Conservation (phyloP, 2,888 invertebrate genomes). For the Caenorhabditis virilis region DNA sequence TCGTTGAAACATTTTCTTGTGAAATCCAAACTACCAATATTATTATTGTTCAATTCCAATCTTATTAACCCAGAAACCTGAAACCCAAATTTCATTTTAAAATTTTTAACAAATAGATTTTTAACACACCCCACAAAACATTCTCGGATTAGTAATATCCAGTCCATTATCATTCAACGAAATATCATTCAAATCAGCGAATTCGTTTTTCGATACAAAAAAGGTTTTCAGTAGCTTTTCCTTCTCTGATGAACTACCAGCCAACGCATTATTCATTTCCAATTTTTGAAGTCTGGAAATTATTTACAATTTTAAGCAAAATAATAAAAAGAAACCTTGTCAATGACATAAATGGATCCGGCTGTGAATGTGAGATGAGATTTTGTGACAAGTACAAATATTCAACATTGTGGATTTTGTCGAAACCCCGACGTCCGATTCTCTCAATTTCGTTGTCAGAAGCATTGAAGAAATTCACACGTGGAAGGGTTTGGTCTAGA, state of each 20-base stretch:
- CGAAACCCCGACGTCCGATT: slow-evolving; percentile 47
- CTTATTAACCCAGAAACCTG: slow-evolving; percentile 42
- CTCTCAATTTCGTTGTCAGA: slow-evolving; percentile 43
- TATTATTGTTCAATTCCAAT: slow-evolving; percentile 44
- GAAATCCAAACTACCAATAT: slow-evolving; percentile 37
- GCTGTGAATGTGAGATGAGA: slow-evolving; percentile 26
- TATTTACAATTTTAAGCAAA: too few relatives aligned
- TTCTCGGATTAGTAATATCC: slow-evolving; percentile 35
- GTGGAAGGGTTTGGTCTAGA: slow-evolving; percentile 18
- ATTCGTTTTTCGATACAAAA: slow-evolving; percentile 37
- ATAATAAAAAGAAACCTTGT: too few relatives aligned
- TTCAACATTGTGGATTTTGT: slow-evolving; percentile 44
- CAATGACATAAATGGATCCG: slow-evolving; percentile 25
- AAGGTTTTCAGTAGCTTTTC: slow-evolving; percentile 27
- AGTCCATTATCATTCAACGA: slow-evolving; percentile 38
- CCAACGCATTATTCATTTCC: slow-evolving; percentile 44
- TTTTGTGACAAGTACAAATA: slow-evolving; percentile 46
- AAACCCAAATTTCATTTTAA: slow-evolving; percentile 4
- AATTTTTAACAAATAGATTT: too few relatives aligned
- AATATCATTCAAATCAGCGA: slow-evolving; percentile 42
- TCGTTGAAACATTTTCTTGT: slow-evolving; percentile 36
- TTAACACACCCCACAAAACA: slow-evolving; percentile 46
- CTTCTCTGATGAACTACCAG: slow-evolving; percentile 16
- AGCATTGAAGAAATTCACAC: slow-evolving; percentile 40
- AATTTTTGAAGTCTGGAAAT: slow-evolving; percentile 35